Evolutionary conservation across 2,113 vertebrate genomes (phyloP).

Genomic region (Psilopogon haemacephalus): DNA sequence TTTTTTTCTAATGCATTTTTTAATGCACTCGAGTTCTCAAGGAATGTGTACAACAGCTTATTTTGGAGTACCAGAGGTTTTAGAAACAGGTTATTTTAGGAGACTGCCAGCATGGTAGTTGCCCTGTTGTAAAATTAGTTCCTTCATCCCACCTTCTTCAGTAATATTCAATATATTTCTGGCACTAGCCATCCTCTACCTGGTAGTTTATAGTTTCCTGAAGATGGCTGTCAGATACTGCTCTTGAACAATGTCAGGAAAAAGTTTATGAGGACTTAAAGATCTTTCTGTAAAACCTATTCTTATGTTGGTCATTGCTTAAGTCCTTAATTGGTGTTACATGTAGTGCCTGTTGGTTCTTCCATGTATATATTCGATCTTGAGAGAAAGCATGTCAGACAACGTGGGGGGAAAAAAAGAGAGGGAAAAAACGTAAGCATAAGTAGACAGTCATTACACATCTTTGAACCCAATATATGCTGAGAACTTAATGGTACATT

Average conservation of each 20-base stretch:
- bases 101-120: fast-evolving
- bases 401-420: background rate
- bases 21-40: fast-evolving
- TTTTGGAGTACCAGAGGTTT: background rate
- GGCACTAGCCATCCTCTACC: background rate
- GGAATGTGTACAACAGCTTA: background rate
- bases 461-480: background rate
- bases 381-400: background rate
- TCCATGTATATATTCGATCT: background rate
- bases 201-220: background rate
- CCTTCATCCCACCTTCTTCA: background rate
- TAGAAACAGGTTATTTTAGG: background rate
- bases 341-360: background rate
- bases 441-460: background rate
- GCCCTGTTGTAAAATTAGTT: background rate
- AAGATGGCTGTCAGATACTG: background rate
- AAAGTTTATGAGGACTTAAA: background rate
- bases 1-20: background rate
- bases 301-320: background rate
- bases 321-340: background rate
- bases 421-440: background rate
- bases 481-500: background rate
- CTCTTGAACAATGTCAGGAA: background rate
- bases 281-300: background rate
- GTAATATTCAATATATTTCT: background rate